Evolutionary conservation across 2,888 invertebrate species (phyloP).

Genomic region (Drosophila crucigera): DNA sequence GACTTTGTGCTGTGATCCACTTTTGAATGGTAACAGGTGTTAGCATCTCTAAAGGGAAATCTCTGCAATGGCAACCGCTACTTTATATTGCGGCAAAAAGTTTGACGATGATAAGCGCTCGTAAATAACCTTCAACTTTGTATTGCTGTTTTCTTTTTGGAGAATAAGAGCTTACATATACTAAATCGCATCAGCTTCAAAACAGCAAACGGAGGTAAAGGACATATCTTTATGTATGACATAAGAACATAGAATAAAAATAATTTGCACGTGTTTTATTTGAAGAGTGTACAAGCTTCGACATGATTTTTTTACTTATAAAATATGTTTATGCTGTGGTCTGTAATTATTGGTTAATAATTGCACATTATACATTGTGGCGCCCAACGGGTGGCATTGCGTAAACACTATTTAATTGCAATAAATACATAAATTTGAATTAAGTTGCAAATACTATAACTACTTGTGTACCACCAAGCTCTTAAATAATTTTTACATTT

Average conservation of each 20-base stretch:
- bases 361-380: background rate
- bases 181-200: background rate
- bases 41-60: conserved; percentile 51
- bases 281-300: conserved; percentile 6
- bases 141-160: conserved; percentile 12
- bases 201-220: background rate
- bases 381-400: background rate
- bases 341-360: background rate
- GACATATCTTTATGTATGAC: background rate
- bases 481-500: conserved; percentile 4
- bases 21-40: conserved; percentile 70
- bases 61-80: conserved; percentile 21
- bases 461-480: background rate
- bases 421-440: conserved; percentile 46
- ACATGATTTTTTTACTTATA: background rate
- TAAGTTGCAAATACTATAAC: conserved; percentile 9
- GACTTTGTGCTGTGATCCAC: conserved; percentile 57
- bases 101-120: conserved; percentile 40
- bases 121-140: conserved; percentile 46
- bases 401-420: conserved; percentile 16
- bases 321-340: background rate
- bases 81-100: conserved; percentile 30
- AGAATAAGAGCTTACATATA: background rate
- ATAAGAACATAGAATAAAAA: background rate
- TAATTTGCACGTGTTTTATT: background rate